Base-by-base conservation (phyloP, 2,888 invertebrate species). In the Amphipoea lucens region DNA sequence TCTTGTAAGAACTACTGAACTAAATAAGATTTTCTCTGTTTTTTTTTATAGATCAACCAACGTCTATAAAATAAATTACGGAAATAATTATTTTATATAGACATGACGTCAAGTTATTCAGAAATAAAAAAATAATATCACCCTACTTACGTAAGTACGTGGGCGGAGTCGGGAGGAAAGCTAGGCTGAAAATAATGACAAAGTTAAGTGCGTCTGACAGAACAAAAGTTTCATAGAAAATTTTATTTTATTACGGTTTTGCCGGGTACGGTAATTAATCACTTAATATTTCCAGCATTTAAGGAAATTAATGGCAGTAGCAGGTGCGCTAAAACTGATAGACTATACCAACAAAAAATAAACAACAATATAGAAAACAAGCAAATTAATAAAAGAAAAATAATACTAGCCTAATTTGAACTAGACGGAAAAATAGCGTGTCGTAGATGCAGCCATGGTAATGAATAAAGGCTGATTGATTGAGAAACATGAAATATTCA, bases 151-250 rank as follows among this genome's bases (percentile, higher is more conserved):
- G 78, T 72, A 77, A 81, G 63, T 17, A 82, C 74, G 87, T 82
- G 73, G 87, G 83, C 42, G 72, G 73, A 72, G 48, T 12, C 68
- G 60, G 75, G 48, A 78, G 63, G 29, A 81, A 87, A 80, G 72
- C 77, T 87, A 79, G 83, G 66, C 73, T 73, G 81, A 74, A 87
- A 87, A 89, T 89, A 87, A 87, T 89, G 82, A 81, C 76, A 81
- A 87, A 83, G 84, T 84, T 86, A 86, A 87, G 75, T 81, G 82
- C 48, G 40, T 84, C 76, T 87, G 89, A 88, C 87, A 87, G 80
- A 87, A 88, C 82, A 85, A 87, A 87, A 85, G 75, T 86, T 83
- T 85, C 68, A 74, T 74, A 69, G 76, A 81, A 69, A 0, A 4
- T 77, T 83, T 84, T 83, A 69, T 78, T 85, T 81, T 82, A 73